Percentiles rank a stretch among this genome's conserved stretches.
These are phyloP conservation scores for Invenusta paracnida DNA, from an alignment of 2,888 invertebrate species.

Conservation along the genomic window DNA sequence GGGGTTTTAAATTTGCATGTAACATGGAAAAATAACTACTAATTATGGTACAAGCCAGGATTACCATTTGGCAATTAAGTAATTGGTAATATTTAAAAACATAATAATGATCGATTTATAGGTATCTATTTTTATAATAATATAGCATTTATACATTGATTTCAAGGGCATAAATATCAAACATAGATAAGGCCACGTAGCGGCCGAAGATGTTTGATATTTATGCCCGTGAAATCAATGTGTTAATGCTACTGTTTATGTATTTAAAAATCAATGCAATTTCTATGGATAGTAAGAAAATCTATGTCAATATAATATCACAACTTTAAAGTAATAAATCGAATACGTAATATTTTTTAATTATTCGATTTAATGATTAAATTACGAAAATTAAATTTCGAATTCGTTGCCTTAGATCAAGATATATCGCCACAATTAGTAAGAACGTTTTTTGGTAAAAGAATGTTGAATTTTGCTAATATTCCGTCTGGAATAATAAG, in stretches of 20 bases:
- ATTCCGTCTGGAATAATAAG: neutral
- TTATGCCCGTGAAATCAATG: neutral
- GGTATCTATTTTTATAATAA: neutral
- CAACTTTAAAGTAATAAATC: too few relatives aligned
- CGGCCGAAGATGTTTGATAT: too few relatives aligned
- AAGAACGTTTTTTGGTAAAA: neutral
- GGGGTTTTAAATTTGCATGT: too few relatives aligned
- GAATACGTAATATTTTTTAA: neutral
- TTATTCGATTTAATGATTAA: neutral
- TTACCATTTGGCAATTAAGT: too few relatives aligned
- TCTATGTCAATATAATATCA: neutral
- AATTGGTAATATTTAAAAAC: too few relatives aligned
- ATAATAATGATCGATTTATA: too few relatives aligned
- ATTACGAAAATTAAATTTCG: neutral
- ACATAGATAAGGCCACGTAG: neutral
- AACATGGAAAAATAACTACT: too few relatives aligned
- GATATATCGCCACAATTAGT: neutral
- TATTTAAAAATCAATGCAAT: neutral
- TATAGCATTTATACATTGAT: neutral
- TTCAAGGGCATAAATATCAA: neutral
- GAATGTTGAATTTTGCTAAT: neutral
- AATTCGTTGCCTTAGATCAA: neutral
- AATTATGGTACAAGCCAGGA: too few relatives aligned
- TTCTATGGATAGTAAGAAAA: neutral
- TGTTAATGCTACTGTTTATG: neutral